A percentile compares a stretch with the other conserved stretches of the same genome.
Conservation (phyloP, 2,113 vertebrate genomes). For the Sylvia atricapilla region DNA sequence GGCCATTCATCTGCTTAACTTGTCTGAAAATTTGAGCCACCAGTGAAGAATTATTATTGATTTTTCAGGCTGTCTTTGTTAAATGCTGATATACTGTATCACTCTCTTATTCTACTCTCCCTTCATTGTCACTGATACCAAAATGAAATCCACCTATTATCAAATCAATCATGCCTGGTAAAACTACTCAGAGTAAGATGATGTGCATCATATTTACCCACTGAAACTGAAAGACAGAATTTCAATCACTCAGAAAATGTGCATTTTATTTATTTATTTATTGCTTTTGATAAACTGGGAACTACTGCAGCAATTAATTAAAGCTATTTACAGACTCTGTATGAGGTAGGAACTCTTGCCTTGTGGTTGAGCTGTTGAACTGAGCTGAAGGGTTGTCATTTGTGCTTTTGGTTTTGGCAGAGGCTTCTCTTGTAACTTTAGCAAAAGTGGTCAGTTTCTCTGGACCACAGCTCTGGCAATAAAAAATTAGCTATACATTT, state of each 20-base stretch:
- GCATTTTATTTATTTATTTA: not conserved
- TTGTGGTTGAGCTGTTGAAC: not conserved
- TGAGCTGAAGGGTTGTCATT: not conserved
- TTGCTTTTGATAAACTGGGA: constrained; percentile 31
- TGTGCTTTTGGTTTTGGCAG: not conserved
- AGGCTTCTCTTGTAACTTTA: not conserved
- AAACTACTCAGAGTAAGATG: constrained; percentile 35
- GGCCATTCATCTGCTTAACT: constrained; percentile 66
- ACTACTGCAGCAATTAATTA: constrained; percentile 38
- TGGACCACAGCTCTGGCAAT: not conserved
- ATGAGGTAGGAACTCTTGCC: not conserved
- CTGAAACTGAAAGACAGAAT: constrained; percentile 16
- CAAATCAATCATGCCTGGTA: constrained; percentile 66
- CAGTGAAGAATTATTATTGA: constrained; percentile 73
- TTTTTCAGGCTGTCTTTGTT: constrained; percentile 74
- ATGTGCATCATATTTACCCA: constrained; percentile 46
- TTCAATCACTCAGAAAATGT: not conserved
- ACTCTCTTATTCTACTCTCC: constrained; percentile 56
- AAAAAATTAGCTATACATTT: not conserved
- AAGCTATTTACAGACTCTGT: not conserved
- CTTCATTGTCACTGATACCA: constrained; percentile 64
- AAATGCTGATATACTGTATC: constrained; percentile 71
- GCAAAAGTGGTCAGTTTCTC: not conserved
- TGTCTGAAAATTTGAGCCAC: constrained; percentile 71
- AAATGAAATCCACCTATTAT: constrained; percentile 73